These are phyloP conservation scores for Psilanteris sp. DNA, from an alignment of 1,140 invertebrate species.

Conservation along the genomic window DNA sequence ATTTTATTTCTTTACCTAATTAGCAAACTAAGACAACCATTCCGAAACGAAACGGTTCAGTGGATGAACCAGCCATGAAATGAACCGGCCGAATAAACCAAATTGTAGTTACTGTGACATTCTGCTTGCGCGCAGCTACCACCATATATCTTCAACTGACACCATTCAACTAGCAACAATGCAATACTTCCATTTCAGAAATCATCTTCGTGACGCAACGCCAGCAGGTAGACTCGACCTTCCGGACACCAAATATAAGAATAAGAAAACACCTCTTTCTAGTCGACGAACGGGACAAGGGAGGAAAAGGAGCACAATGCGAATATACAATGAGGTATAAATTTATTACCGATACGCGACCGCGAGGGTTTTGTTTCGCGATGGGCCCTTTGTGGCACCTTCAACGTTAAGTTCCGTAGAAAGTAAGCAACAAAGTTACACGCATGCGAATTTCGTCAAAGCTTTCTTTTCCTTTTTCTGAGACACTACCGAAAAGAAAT, in stretches of 20 bases:
- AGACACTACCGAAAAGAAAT: no score
- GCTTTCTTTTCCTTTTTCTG: no score
- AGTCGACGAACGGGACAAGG: slow-evolving; percentile 9
- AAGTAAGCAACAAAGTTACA: not conserved
- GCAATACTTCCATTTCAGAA: no score
- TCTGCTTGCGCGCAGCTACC: no score
- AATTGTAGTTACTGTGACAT: no score
- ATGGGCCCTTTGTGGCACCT: not conserved
- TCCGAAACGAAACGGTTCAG: no score
- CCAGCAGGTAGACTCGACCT: slow-evolving; percentile 50
- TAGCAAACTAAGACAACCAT: no score
- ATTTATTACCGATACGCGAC: slow-evolving; percentile 31
- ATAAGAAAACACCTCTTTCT: slow-evolving; percentile 15
- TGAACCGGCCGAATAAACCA: no score
- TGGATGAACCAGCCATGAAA: no score
- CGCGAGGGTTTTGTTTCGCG: slow-evolving; percentile 17
- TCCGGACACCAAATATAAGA: slow-evolving; percentile 19
- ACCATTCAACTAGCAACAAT: slow-evolving; percentile 28
- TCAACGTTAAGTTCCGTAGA: not conserved
- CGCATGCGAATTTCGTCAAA: no score
- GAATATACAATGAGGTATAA: slow-evolving; percentile 13
- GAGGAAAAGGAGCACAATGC: not conserved
- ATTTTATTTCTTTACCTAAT: no score
- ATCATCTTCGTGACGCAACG: slow-evolving; percentile 44
- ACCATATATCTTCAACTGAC: slow-evolving; percentile 26